Conservation (phyloP, 2,797 vertebrate genomes). For the Argya squamiceps region DNA sequence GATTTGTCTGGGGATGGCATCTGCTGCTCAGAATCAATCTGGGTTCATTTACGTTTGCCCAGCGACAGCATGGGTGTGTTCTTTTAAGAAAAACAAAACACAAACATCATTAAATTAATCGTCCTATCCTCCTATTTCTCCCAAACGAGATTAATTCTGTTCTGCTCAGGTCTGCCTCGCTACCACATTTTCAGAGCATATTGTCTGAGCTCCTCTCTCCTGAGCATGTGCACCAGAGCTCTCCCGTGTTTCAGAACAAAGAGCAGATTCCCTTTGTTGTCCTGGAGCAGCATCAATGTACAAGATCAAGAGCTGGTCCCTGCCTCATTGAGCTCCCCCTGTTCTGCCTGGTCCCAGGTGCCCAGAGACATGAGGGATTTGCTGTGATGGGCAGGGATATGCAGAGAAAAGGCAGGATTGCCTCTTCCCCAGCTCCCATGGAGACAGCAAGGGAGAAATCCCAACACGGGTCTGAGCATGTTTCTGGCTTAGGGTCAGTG, state of each 20-base stretch:
- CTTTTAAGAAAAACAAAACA: neutral
- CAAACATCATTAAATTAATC: neutral
- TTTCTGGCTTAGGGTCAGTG: neutral
- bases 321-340: neutral
- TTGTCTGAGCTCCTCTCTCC: neutral
- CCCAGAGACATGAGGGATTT: neutral
- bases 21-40: neutral
- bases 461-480: neutral
- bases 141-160: neutral
- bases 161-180: neutral
- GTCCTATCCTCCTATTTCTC: neutral
- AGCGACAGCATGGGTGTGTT: neutral
- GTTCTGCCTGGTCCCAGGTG: neutral
- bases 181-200: neutral
- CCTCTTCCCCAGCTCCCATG: neutral
- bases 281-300: accelerated
- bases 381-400: neutral
- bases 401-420: neutral
- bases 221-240: neutral
- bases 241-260: neutral
- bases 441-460: neutral
- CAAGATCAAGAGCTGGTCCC: accelerated
- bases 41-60: neutral
- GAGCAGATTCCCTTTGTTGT: constrained; percentile 31
- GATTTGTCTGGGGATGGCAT: constrained; percentile 6